phyloP scores from a whole-genome alignment of 2,888 invertebrate genomes.

The Lochmaea capreae region DNA sequence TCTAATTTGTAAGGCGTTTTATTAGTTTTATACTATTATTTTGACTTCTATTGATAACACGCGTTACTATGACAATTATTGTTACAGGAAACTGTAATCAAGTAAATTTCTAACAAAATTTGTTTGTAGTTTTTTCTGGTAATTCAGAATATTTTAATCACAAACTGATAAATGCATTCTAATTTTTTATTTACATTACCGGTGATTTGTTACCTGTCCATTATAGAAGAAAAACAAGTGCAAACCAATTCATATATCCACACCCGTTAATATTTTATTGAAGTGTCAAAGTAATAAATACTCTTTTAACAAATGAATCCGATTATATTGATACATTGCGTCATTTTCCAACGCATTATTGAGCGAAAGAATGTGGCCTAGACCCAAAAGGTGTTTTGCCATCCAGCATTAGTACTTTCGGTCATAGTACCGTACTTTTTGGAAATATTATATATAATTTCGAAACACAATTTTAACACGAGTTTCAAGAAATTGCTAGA shows the following conservation, averaged over 20 bases:
- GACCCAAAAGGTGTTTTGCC: background rate
- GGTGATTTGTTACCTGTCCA: too few species aligned
- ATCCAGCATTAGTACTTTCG: constrained; percentile 2
- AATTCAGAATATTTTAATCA: too few species aligned
- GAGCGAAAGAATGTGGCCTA: constrained; percentile 2
- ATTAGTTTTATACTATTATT: too few species aligned
- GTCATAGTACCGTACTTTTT: constrained; percentile 10
- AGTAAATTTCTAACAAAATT: too few species aligned
- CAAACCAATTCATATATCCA: background rate
- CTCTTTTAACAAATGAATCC: background rate
- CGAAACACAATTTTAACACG: constrained; percentile 1
- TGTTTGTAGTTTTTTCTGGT: too few species aligned
- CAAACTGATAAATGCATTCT: too few species aligned
- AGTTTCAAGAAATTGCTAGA: background rate
- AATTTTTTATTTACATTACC: too few species aligned
- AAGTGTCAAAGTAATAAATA: background rate
- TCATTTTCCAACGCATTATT: background rate
- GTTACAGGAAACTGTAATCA: too few species aligned
- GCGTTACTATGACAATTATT: too few species aligned
- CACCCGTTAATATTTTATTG: background rate
- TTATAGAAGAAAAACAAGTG: too few species aligned
- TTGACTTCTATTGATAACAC: too few species aligned
- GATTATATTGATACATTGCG: background rate
- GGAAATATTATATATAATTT: background rate
- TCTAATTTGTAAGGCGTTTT: too few species aligned